A percentile compares a stretch with the other conserved stretches of the same genome.
phyloP scores from a whole-genome alignment of 2,113 vertebrate species.

The Astur gentilis region DNA sequence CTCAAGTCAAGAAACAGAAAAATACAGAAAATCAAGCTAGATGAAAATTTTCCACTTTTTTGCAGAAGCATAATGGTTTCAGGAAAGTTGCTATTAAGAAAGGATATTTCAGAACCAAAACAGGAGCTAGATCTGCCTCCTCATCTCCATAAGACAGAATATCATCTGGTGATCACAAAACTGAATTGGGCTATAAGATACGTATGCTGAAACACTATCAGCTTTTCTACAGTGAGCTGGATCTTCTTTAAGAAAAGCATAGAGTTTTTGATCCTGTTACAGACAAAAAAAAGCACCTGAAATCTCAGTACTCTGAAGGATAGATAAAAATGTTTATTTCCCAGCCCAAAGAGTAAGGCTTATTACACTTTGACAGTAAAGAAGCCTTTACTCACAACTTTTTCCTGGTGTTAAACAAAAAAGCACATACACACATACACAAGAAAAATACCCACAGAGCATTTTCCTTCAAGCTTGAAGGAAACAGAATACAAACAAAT shows the following conservation, averaged over 20 bases:
- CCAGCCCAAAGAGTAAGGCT: background rate
- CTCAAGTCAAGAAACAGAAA: background rate
- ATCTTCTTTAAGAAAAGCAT: background rate
- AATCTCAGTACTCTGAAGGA: background rate
- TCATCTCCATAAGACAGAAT: background rate
- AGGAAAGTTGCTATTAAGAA: background rate
- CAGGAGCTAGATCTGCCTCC: background rate
- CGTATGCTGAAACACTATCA: background rate
- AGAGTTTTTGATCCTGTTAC: background rate
- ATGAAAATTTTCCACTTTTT: background rate
- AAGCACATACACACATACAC: background rate
- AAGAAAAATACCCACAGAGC: background rate
- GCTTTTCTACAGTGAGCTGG: background rate
- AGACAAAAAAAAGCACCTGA: background rate
- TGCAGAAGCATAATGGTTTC: background rate
- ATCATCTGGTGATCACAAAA: background rate
- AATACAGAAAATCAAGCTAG: background rate
- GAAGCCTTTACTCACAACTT: background rate
- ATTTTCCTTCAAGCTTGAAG: background rate
- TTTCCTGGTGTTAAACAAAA: background rate
- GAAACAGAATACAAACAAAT: conserved; percentile 31
- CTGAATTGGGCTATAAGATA: background rate
- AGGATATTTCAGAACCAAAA: background rate
- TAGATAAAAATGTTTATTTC: background rate
- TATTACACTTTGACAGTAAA: background rate